Conservation (phyloP, 2,797 vertebrate genomes). For the Tragelaphus eurycerus region DNA sequence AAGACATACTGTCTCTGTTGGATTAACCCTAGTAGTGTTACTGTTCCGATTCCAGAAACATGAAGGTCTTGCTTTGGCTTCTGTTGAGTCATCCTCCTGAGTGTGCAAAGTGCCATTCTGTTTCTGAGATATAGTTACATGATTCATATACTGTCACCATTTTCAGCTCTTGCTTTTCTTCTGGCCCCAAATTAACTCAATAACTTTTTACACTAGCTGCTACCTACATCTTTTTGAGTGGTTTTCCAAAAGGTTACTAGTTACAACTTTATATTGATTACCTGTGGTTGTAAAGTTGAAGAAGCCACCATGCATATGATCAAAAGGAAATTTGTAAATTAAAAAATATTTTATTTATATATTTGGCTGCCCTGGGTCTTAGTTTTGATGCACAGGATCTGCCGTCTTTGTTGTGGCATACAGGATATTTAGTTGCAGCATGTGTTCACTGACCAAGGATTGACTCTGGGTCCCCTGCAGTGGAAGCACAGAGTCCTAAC, state of each 20-base stretch:
- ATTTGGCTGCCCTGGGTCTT: background rate
- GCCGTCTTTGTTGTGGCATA: background rate
- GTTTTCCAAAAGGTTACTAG: constrained; percentile 3
- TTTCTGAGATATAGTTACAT: background rate
- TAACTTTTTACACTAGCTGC: background rate
- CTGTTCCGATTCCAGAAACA: background rate
- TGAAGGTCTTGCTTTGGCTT: background rate
- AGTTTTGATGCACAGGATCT: background rate
- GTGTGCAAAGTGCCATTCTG: background rate
- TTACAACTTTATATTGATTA: constrained; percentile 6
- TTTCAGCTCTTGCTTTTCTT: background rate
- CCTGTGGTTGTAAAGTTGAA: background rate
- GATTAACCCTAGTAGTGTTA: background rate
- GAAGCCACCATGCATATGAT: background rate
- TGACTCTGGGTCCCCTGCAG: background rate
- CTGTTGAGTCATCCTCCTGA: background rate
- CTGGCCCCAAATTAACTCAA: background rate
- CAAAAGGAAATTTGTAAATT: constrained; percentile 19
- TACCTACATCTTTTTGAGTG: background rate
- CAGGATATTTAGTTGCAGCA: background rate
- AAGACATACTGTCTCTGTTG: background rate
- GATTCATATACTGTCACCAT: background rate
- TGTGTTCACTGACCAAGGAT: background rate
- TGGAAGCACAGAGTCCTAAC: background rate
- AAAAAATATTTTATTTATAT: background rate